These are phyloP conservation scores for Platalea minor DNA, from an alignment of 2,797 vertebrate genomes.

Conservation along the genomic window DNA sequence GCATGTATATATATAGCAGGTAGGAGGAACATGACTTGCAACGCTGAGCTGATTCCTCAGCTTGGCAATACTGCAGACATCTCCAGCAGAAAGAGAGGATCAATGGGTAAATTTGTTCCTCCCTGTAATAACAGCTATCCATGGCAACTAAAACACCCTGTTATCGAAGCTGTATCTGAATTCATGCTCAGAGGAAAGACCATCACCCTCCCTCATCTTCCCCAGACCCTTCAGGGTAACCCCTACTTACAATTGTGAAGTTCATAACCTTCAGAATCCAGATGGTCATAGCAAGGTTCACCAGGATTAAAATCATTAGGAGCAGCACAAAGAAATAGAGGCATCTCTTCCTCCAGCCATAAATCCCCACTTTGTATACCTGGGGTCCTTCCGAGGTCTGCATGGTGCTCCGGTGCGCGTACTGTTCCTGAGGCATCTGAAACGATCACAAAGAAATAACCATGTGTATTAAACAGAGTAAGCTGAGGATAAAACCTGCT, in stretches of 20 bases:
- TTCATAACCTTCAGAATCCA: conserved; percentile 99
- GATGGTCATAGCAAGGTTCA: conserved; percentile 98
- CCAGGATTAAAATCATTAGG: conserved; percentile 97
- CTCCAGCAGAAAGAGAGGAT: background rate
- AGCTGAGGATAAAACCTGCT: background rate
- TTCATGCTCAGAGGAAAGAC: background rate
- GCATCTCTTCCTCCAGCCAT: conserved; percentile 99
- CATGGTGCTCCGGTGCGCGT: conserved; percentile 92
- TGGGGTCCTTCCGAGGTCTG: conserved; percentile 92
- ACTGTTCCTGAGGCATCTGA: conserved; percentile 99
- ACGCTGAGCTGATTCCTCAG: background rate
- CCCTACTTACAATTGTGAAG: conserved; percentile 97
- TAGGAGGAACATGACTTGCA: background rate
- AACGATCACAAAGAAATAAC: conserved; percentile 52
- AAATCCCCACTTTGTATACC: conserved; percentile 99
- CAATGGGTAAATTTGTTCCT: background rate
- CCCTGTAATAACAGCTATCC: background rate
- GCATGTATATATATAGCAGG: background rate
- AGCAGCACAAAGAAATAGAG: conserved; percentile 98
- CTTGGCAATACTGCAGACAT: background rate
- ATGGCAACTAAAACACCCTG: background rate
- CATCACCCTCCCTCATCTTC: background rate
- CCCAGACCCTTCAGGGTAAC: background rate
- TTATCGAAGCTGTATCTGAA: background rate
- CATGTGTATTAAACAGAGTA: background rate